These are phyloP conservation scores for Centropyge bicolor DNA, from an alignment of 2,797 vertebrate species.

Conservation along the genomic window DNA sequence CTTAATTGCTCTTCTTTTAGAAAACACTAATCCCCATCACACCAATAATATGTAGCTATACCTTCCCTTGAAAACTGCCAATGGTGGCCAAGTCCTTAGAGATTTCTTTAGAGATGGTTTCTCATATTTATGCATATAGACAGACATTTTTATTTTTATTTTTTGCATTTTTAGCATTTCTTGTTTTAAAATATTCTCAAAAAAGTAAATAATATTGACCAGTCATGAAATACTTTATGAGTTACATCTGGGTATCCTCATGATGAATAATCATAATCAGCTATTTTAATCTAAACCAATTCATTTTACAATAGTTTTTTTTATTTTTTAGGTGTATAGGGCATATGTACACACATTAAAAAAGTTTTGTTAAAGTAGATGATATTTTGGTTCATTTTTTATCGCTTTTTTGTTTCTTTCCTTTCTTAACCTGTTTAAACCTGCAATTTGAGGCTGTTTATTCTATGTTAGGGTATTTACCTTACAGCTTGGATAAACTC, in stretches of 20 bases:
- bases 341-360: background rate
- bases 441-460: background rate
- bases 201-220: background rate
- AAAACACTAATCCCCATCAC: too few species aligned
- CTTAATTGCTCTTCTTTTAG: too few species aligned
- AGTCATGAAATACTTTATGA: background rate
- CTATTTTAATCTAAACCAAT: background rate
- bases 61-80: too few species aligned
- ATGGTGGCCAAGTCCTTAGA: too few species aligned
- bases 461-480: background rate
- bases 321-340: background rate
- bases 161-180: too few species aligned
- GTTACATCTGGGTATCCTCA: too few species aligned
- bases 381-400: background rate
- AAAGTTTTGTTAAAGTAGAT: too few species aligned
- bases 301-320: background rate
- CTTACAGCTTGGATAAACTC: background rate
- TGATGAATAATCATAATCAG: too few species aligned
- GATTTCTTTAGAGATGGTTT: too few species aligned
- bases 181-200: background rate
- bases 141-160: too few species aligned
- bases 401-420: background rate
- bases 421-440: background rate
- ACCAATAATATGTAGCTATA: too few species aligned
- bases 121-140: too few species aligned